phyloP scores from a whole-genome alignment of 2,113 vertebrate species.

The Platysternon megacephalum region DNA sequence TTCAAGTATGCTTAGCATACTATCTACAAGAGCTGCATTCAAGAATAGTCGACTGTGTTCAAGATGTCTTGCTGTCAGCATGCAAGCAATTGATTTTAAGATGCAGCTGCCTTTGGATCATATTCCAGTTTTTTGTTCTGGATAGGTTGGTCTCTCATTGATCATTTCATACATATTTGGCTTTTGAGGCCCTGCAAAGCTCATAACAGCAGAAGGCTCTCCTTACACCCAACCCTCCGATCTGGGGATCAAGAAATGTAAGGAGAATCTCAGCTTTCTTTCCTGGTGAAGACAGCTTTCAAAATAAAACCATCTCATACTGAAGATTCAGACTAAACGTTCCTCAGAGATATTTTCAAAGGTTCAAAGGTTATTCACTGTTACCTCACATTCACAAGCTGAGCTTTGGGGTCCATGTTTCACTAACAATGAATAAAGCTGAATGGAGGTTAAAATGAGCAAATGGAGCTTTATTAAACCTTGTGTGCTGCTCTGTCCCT shows the following conservation, averaged over 20 bases:
- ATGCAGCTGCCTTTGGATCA: slow-evolving; percentile 52
- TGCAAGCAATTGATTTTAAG: slow-evolving; percentile 33
- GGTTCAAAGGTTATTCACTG: no score
- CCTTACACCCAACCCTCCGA: not conserved
- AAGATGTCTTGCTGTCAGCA: slow-evolving; percentile 44
- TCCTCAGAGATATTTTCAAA: no score
- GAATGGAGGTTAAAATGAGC: no score
- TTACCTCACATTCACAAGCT: no score
- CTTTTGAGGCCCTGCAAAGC: slow-evolving; percentile 27
- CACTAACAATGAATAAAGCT: no score
- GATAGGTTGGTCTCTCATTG: slow-evolving; percentile 28
- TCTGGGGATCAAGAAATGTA: not conserved
- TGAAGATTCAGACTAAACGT: not conserved
- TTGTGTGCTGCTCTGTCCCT: no score
- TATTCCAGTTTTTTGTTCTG: slow-evolving; percentile 60
- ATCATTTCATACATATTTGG: slow-evolving; percentile 53
- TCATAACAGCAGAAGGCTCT: not conserved
- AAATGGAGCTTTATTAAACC: no score
- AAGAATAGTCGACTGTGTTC: slow-evolving; percentile 48
- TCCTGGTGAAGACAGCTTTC: not conserved
- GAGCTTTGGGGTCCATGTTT: no score
- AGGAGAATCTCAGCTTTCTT: not conserved
- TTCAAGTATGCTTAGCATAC: slow-evolving; percentile 42
- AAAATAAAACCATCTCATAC: not conserved
- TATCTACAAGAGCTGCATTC: slow-evolving; percentile 37